Conservation (phyloP, 2,888 invertebrate species). For the Autographa pulchrina region DNA sequence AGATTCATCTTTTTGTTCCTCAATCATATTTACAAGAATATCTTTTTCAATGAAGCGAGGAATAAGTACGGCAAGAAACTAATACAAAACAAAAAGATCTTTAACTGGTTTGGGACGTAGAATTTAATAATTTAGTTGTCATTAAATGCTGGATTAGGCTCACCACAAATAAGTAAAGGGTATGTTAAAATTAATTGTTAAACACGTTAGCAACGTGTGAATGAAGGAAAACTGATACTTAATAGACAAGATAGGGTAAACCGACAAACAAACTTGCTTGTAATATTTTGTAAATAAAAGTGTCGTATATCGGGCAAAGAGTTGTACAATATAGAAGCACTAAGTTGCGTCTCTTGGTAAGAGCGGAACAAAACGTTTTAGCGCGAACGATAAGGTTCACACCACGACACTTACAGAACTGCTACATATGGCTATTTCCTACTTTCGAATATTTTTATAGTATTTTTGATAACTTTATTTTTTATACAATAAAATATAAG, state of each 20-base stretch:
- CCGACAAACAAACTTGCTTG: not conserved
- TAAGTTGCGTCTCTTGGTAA: constrained; percentile 13
- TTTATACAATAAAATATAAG: not conserved
- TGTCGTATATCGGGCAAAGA: not conserved
- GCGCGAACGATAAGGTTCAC: constrained; percentile 24
- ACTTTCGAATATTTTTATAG: not conserved
- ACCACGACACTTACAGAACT: not conserved
- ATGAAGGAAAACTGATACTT: no score
- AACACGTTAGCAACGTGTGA: no score
- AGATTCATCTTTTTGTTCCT: not conserved
- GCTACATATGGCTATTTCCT: constrained; percentile 7
- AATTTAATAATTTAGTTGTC: no score
- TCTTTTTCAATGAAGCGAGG: no score
- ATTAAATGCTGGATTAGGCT: no score
- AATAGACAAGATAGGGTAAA: not conserved
- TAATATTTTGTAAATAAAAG: constrained; percentile 9
- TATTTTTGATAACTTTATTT: not conserved
- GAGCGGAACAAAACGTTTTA: constrained; percentile 22
- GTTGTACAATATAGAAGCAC: constrained; percentile 7
- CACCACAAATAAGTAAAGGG: no score
- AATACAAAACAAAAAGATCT: no score
- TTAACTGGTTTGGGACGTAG: no score
- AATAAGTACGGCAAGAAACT: no score
- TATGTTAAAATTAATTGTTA: no score
- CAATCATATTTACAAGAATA: no score